Percentiles rank a stretch among this genome's conserved stretches.
Evolutionary conservation across 2,888 invertebrate genomes (phyloP).

Genomic region (Himalopsyche anomala): DNA sequence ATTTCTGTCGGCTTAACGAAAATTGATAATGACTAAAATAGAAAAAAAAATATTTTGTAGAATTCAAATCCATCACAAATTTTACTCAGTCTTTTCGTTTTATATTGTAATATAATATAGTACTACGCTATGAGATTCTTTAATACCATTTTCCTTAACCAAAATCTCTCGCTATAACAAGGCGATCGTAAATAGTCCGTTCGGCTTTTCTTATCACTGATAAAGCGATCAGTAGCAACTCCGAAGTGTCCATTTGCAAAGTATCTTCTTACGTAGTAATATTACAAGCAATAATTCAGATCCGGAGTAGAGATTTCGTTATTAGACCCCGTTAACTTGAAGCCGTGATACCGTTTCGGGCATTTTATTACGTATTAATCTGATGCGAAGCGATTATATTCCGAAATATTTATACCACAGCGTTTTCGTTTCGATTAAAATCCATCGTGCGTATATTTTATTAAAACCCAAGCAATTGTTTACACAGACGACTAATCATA

Average conservation of each 20-base stretch:
- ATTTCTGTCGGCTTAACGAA: no score
- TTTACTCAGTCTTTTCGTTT: no score
- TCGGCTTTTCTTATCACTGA: not conserved
- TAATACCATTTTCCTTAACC: not conserved
- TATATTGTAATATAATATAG: no score
- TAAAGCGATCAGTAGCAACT: no score
- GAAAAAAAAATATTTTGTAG: no score
- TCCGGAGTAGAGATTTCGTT: not conserved
- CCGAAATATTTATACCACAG: not conserved
- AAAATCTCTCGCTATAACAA: not conserved
- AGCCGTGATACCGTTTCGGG: not conserved
- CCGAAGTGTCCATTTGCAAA: not conserved
- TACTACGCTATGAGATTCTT: no score
- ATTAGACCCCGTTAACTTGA: not conserved
- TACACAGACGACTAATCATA: no score
- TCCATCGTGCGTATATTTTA: not conserved
- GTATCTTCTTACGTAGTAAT: constrained; percentile 9
- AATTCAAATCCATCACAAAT: no score
- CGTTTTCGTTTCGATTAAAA: not conserved
- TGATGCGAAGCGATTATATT: not conserved
- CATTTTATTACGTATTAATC: constrained; percentile 16
- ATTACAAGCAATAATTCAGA: constrained; percentile 15
- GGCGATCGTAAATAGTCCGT: not conserved
- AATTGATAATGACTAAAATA: no score
- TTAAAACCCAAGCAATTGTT: no score